phyloP scores from a whole-genome alignment of 1,140 invertebrate genomes.

The Aleiodes sp. region DNA sequence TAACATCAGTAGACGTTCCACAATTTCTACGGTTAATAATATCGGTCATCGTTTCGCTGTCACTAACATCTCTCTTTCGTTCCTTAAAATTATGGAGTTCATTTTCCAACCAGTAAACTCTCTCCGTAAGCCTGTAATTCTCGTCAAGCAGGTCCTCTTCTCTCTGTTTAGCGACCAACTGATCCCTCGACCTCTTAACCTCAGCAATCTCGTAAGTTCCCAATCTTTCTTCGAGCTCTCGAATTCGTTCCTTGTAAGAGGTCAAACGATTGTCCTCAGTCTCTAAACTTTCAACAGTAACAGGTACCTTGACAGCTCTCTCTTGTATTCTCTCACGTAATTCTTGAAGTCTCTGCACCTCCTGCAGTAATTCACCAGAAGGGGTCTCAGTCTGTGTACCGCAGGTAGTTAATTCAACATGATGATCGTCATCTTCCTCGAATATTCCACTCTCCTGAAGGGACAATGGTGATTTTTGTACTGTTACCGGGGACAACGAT shows the following conservation, averaged over 20 bases:
- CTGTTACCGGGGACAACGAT: conserved; percentile 41
- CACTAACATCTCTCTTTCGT: neutral
- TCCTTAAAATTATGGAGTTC: conserved; percentile 37
- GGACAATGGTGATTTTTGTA: conserved; percentile 53
- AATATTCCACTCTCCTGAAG: conserved; percentile 69
- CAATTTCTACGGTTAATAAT: conserved; percentile 4
- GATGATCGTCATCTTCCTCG: conserved; percentile 52
- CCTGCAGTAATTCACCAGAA: conserved; percentile 55
- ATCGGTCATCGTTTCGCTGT: conserved; percentile 36
- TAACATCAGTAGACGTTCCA: neutral
- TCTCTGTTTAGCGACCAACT: conserved; percentile 43
- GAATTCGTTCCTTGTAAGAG: conserved; percentile 46
- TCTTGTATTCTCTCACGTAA: conserved; percentile 57
- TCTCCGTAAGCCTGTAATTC: conserved; percentile 51
- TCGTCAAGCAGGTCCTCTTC: conserved; percentile 55
- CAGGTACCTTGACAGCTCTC: conserved; percentile 50
- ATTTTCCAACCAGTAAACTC: conserved; percentile 48
- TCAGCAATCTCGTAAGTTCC: conserved; percentile 40
- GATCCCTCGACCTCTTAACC: conserved; percentile 36
- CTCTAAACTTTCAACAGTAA: conserved; percentile 32
- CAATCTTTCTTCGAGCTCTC: conserved; percentile 52
- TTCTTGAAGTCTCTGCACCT: conserved; percentile 57
- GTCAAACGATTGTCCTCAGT: conserved; percentile 31
- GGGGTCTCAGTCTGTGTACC: conserved; percentile 61
- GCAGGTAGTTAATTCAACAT: conserved; percentile 48